These are phyloP conservation scores for Euleptes europaea DNA, from an alignment of 2,113 vertebrate species.

Conservation along the genomic window DNA sequence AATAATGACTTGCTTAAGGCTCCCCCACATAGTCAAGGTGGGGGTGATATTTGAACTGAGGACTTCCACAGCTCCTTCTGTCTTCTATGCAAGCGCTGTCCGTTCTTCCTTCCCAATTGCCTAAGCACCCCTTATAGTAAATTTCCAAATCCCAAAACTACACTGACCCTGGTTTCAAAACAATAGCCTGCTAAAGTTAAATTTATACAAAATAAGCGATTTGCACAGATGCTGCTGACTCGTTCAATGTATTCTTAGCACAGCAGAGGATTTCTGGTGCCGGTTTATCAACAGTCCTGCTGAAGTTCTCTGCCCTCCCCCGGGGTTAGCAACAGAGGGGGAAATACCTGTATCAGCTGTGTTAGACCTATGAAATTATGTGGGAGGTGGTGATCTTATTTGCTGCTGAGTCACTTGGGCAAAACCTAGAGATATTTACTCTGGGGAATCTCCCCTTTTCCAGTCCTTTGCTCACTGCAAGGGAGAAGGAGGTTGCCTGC, in stretches of 20 bases:
- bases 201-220: too few relatives aligned
- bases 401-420: neutral
- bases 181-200: too few relatives aligned
- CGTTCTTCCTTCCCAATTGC: too few relatives aligned
- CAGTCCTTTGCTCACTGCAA: neutral
- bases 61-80: too few relatives aligned
- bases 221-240: too few relatives aligned
- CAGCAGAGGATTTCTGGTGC: neutral
- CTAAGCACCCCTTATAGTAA: too few relatives aligned
- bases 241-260: neutral
- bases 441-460: neutral
- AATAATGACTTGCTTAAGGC: neutral
- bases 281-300: neutral
- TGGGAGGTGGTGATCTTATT: neutral
- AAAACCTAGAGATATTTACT: neutral
- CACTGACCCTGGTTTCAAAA: neutral
- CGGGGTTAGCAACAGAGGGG: neutral
- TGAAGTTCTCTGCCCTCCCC: neutral
- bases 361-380: rapidly evolving
- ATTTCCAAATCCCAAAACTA: neutral
- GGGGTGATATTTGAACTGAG: too few relatives aligned
- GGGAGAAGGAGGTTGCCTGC: too few relatives aligned
- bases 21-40: too few relatives aligned
- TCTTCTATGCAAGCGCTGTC: too few relatives aligned
- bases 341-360: neutral